Conservation (phyloP, 2,113 vertebrate species). For the Cavia porcellus region DNA sequence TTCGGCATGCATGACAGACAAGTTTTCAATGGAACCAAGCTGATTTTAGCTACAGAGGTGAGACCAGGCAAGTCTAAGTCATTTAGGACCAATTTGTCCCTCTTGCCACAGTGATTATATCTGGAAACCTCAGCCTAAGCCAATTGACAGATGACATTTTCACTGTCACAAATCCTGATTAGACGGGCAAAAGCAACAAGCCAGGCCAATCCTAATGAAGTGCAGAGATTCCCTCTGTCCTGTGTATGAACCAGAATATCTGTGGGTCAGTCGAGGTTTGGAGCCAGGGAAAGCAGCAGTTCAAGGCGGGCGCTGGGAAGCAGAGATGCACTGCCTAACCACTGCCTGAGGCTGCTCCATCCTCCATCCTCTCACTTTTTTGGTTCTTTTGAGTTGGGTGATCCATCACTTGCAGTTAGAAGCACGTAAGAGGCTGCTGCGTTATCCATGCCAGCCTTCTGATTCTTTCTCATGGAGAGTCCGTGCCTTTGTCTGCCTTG, state of each 20-base stretch:
- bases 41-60: background rate
- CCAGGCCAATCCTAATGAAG: background rate
- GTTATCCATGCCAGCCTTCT: background rate
- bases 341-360: background rate
- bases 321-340: background rate
- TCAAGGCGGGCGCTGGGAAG: background rate
- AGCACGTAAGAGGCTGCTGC: background rate
- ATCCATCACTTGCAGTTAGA: background rate
- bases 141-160: background rate
- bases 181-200: background rate
- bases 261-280: background rate
- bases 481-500: background rate
- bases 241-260: background rate
- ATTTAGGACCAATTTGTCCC: background rate
- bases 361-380: background rate
- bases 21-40: background rate
- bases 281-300: background rate
- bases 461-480: background rate
- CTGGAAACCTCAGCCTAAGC: background rate
- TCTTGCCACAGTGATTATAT: background rate
- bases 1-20: background rate
- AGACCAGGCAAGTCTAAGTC: background rate
- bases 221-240: background rate
- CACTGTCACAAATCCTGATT: conserved; percentile 15
- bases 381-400: background rate